Evolutionary conservation across 2,888 invertebrate species (phyloP), one percentile per base, ranked within the genome.

Genomic region (Parelbella ahira): DNA sequence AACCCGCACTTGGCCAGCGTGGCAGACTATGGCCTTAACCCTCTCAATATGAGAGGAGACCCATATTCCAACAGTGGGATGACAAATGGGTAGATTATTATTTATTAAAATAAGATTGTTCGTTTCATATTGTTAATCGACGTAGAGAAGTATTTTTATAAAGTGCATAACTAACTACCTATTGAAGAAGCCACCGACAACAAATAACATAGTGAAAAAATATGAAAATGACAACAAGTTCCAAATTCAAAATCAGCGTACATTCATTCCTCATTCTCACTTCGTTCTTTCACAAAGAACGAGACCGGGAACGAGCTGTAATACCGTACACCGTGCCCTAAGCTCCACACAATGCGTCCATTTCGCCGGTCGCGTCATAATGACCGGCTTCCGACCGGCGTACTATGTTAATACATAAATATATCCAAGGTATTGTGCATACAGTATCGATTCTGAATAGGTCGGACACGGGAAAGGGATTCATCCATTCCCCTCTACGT

Each of bases 401-500:
- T 62, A 68, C 61, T 63, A 65, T 63, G 62, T 60, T 66, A 63
- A 71, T 68, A 68, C 62, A 63, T 64, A 66, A 67, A 68, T 75
- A 77, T 74, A 78, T 63, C 51, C 44, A 48, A 28, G 45, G 58
- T 52, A 72, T 76, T 78, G 74, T 77, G 54, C 56, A 51, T 55
- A 54, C 48, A 51, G 50, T 49, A 56, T 60, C 56, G 57, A 58
- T 55, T 55, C 51, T 53, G 61, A 63, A 71, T 76, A 74, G 79
- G 79, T 78, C 74, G 69, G 74, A 73, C 72, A 66, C 60, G 65
- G 64, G 56, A 54, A 15, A 71, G 73, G 82, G 79, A 76, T 77
- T 75, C n/a, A n/a, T 68, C 57, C 66, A 61, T 70, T 62, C 73
- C 70, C 68, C 41, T 71, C 60, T 67, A 43, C 64, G 49, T 47